These are phyloP conservation scores for Spongilla lacustris DNA, from an alignment of 37 sponge, comb jelly and placozoan genomes.

Conservation along the genomic window DNA sequence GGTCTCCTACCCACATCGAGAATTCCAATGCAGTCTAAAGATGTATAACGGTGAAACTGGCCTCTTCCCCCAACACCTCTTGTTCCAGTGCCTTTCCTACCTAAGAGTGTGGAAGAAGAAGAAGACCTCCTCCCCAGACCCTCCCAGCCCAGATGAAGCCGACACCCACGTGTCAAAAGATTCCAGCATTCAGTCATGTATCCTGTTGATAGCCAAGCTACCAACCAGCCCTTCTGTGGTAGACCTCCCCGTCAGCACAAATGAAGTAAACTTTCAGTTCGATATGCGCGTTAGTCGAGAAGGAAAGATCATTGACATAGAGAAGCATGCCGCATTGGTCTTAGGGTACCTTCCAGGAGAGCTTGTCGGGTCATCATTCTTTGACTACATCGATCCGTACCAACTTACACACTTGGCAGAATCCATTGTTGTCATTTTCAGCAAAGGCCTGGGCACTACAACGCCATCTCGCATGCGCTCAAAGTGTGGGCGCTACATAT, in stretches of 20 bases:
- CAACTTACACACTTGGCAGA: conserved; percentile 55
- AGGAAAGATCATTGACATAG: conserved; percentile 61
- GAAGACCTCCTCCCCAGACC: not conserved
- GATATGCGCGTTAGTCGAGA: conserved; percentile 55
- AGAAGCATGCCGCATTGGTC: conserved; percentile 60
- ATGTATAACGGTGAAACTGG: conserved; percentile 39
- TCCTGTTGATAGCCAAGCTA: conserved; percentile 39
- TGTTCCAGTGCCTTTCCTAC: conserved; percentile 50
- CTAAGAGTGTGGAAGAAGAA: conserved; percentile 53
- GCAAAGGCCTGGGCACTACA: conserved; percentile 53
- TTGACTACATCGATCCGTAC: conserved; percentile 75
- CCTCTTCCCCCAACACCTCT: conserved; percentile 24
- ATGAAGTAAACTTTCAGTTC: conserved; percentile 62
- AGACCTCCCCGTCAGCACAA: conserved; percentile 45
- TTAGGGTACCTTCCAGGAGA: conserved; percentile 55
- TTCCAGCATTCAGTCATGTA: conserved; percentile 7
- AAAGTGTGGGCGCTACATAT: conserved; percentile 55
- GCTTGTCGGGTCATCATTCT: conserved; percentile 55
- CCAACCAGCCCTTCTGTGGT: conserved; percentile 9
- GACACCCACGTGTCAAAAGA: not conserved
- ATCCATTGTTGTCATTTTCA: conserved; percentile 24
- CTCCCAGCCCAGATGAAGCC: not conserved
- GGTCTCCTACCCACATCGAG: conserved; percentile 21
- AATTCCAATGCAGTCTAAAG: conserved; percentile 8
- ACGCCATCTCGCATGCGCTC: conserved; percentile 60